These are phyloP conservation scores for Athalia cordata DNA, from an alignment of 2,888 invertebrate genomes.

Conservation along the genomic window DNA sequence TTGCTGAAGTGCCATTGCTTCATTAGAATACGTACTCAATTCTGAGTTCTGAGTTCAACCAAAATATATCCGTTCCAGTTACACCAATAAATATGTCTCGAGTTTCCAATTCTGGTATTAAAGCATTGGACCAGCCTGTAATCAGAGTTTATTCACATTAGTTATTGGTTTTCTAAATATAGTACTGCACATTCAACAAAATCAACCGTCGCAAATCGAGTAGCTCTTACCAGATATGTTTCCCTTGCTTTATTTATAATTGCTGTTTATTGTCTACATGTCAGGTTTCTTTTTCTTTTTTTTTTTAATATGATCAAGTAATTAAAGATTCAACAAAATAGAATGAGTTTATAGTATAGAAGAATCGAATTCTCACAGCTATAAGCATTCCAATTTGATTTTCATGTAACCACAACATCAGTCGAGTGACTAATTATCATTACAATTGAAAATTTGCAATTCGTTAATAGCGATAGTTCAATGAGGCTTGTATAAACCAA, in stretches of 20 bases:
- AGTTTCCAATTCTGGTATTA: slow-evolving; percentile 65
- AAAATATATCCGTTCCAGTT: slow-evolving; percentile 68
- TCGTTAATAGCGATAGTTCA: not conserved
- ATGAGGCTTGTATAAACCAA: not conserved
- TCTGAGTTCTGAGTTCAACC: slow-evolving; percentile 69
- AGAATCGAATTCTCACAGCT: slow-evolving; percentile 14
- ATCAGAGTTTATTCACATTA: slow-evolving; percentile 35
- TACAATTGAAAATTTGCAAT: not conserved
- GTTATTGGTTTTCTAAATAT: not conserved
- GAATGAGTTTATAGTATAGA: not conserved
- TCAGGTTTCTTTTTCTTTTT: not conserved
- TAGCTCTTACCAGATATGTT: not conserved
- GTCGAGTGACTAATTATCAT: not conserved
- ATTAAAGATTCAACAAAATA: slow-evolving; percentile 10
- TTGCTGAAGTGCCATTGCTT: not conserved
- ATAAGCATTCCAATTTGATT: slow-evolving; percentile 9
- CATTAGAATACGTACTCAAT: slow-evolving; percentile 63
- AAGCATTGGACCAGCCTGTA: slow-evolving; percentile 69
- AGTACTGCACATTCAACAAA: not conserved
- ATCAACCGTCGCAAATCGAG: not conserved
- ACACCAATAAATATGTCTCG: slow-evolving; percentile 69
- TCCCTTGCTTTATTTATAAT: not conserved
- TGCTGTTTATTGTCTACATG: slow-evolving; percentile 9
- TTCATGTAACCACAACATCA: slow-evolving; percentile 15
- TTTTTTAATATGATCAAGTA: slow-evolving; percentile 15